phyloP scores from a whole-genome alignment of 1,140 invertebrate species.

The Rhagoletis zephyria region DNA sequence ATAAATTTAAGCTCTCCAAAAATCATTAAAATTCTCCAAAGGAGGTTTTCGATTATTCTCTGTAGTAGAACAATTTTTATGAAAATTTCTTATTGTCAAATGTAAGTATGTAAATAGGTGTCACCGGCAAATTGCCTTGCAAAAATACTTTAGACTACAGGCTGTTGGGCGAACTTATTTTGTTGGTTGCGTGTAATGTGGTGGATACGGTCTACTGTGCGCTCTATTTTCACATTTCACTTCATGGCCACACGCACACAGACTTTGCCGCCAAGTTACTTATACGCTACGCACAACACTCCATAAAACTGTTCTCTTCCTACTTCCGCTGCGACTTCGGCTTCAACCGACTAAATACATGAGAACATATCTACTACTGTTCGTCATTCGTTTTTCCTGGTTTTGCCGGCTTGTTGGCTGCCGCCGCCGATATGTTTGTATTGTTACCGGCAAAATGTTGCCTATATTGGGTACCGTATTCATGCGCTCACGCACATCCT shows the following conservation, averaged over 20 bases:
- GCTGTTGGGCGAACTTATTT: too few species aligned
- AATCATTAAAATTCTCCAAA: too few species aligned
- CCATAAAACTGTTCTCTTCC: constrained; percentile 25
- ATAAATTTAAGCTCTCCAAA: too few species aligned
- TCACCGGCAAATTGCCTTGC: too few species aligned
- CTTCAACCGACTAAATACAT: constrained; percentile 2
- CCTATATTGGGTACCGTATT: not conserved
- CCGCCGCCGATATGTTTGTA: not conserved
- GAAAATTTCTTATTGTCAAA: too few species aligned
- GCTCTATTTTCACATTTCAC: not conserved
- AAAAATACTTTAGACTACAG: too few species aligned
- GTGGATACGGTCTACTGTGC: not conserved
- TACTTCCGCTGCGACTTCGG: constrained; percentile 26
- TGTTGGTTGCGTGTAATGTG: too few species aligned
- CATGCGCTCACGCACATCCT: constrained; percentile 6
- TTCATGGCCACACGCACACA: not conserved
- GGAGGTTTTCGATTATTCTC: too few species aligned
- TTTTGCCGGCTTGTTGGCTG: not conserved
- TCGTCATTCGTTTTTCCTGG: not conserved
- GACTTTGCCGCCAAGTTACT: not conserved
- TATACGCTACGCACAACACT: not conserved
- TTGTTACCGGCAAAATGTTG: constrained; percentile 23
- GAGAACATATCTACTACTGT: too few species aligned
- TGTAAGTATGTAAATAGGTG: too few species aligned
- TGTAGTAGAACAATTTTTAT: too few species aligned